Evolutionary conservation across 2,797 vertebrate species (phyloP).

Genomic region (Anomalospiza imberbis): DNA sequence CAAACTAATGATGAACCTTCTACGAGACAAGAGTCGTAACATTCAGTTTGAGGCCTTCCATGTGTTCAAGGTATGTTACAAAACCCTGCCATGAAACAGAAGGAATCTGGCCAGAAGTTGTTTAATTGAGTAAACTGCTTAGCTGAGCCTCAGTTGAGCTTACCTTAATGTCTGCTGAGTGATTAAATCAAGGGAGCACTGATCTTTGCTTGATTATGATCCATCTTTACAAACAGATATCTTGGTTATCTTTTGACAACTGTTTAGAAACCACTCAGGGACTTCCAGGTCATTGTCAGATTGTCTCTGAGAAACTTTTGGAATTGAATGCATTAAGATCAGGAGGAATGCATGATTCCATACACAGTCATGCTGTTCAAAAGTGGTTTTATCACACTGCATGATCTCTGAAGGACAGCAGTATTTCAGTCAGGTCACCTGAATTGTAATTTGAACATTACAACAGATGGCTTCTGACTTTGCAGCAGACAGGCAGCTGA

Average conservation of each 20-base stretch:
- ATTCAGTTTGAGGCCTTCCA: constrained; percentile 88
- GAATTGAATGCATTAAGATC: background rate
- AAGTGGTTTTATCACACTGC: background rate
- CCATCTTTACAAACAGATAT: background rate
- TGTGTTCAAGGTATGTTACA: constrained; percentile 79
- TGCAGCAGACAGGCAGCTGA: background rate
- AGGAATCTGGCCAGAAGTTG: background rate
- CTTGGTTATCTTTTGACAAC: background rate
- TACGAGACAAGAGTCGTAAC: constrained; percentile 86
- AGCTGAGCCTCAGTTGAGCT: background rate
- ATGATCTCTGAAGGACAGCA: background rate
- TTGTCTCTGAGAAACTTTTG: background rate
- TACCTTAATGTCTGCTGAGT: background rate
- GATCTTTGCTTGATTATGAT: background rate
- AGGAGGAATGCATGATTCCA: background rate
- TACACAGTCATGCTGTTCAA: background rate
- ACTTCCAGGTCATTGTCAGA: background rate
- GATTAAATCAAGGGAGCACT: background rate
- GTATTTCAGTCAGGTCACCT: background rate
- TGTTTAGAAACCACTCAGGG: background rate
- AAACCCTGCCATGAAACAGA: background rate
- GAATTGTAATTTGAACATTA: background rate
- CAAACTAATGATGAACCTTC: constrained; percentile 86
- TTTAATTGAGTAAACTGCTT: background rate
- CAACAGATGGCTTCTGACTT: background rate